Evolutionary conservation across 2,797 vertebrate genomes (phyloP).

Genomic region (Threskiornis aethiopicus): DNA sequence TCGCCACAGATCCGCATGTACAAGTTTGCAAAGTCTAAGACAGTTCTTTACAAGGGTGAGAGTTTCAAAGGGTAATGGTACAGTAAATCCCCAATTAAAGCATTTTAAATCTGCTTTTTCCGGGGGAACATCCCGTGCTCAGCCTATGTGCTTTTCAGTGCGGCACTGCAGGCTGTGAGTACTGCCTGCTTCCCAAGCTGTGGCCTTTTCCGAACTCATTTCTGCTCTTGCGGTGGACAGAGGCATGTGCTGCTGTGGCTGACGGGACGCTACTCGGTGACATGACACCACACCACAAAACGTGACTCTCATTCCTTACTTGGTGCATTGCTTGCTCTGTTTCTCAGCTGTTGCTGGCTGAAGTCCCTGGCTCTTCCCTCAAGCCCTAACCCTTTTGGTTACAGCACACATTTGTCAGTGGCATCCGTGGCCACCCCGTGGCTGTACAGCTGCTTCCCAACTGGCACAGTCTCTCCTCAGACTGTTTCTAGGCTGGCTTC

Average conservation of each 20-base stretch:
- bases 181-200: neutral
- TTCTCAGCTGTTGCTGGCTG: neutral
- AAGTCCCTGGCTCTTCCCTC: neutral
- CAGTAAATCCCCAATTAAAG: neutral
- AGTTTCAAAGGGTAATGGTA: neutral
- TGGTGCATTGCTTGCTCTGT: rapidly evolving
- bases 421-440: neutral
- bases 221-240: neutral
- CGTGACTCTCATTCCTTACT: rapidly evolving
- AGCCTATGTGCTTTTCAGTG: neutral
- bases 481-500: neutral
- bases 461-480: neutral
- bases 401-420: neutral
- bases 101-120: neutral
- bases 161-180: rapidly evolving
- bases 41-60: neutral
- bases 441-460: slow-evolving; percentile 9
- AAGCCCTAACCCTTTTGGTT: neutral
- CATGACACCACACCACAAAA: neutral
- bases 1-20: rapidly evolving
- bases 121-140: rapidly evolving
- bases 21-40: neutral
- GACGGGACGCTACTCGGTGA: rapidly evolving
- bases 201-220: rapidly evolving
- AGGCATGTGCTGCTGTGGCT: neutral